Conservation (phyloP, 2,113 vertebrate species). For the Cryptotis parvus region DNA sequence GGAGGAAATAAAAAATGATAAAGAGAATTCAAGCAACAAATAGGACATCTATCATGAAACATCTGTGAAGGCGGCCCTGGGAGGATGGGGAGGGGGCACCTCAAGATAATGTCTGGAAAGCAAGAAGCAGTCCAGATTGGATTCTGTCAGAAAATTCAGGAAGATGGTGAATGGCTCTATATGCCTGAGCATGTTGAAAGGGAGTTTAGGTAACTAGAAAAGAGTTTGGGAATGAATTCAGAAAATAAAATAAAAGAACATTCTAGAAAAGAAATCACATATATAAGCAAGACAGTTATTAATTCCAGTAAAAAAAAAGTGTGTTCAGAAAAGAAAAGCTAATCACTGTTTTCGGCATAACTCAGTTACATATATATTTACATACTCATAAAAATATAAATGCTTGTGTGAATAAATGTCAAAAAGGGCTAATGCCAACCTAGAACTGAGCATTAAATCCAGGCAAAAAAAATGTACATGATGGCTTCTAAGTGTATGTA, state of each 20-base stretch:
- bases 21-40: background rate
- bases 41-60: background rate
- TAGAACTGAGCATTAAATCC: no score
- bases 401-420: no score
- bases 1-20: background rate
- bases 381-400: background rate
- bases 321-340: background rate
- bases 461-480: no score
- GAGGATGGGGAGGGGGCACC: background rate
- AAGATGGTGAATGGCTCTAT: background rate
- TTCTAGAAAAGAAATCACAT: background rate
- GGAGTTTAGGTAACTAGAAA: background rate
- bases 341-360: background rate
- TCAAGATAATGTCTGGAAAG: background rate
- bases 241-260: background rate
- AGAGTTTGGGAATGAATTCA: background rate
- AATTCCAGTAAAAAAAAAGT: background rate
- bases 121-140: background rate
- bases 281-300: slow-evolving; percentile 4
- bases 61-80: background rate
- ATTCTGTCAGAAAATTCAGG: background rate
- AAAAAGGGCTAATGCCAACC: no score
- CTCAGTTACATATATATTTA: background rate
- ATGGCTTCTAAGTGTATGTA: no score
- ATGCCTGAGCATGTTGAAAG: background rate